Base-by-base conservation (phyloP, 2,888 invertebrate species). In the Leuctra nigra region DNA sequence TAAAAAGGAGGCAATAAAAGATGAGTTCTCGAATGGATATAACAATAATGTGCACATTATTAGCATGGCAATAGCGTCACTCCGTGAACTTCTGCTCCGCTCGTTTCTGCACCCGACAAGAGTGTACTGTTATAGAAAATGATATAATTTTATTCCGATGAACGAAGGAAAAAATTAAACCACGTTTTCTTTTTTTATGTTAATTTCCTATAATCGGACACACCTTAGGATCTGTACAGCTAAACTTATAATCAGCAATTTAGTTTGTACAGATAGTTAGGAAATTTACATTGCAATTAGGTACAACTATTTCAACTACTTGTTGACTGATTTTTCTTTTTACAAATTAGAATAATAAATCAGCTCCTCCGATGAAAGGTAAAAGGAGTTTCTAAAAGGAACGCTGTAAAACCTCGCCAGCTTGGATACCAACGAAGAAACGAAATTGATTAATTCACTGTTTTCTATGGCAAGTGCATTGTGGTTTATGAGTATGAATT, bases 181-280 rank as follows among this genome's bases (percentile, higher is more conserved):
- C 18, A 16, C n/a, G 11, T 16, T n/a, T 41, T 41, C 20, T 29
- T 29, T 29, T 11, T 29, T 20, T 41, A 41, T 41, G 41, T 41
- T 41, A 41, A 41, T 41, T 6, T 41, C 11, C 14, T 20, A 41
- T 41, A 41, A 41, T 41, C 16, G 41, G 41, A 18, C 41, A 41
- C 41, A 41, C 41, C 41, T 41, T 41, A 41, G 11, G 18, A 41
- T 4, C 20, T 20, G 20, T 41, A 20, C 29, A 7, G 11, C 29
- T 7, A 29, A 29, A 29, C 29, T 7, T 29, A 29, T 29, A 6
- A 29, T 29, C 29, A 11, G 29, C 29, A 29, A 29, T 29, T 29
- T 29, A 29, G 6, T 29, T 29, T 11, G 6, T 29, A 29, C 29
- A 11, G 29, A 29, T n/a, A n/a, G n/a, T n/a, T n/a, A n/a, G n/a